Evolutionary conservation across 2,113 vertebrate genomes (phyloP), one percentile per base, ranked within the genome.

Genomic region (Pachypanchax playfairii): DNA sequence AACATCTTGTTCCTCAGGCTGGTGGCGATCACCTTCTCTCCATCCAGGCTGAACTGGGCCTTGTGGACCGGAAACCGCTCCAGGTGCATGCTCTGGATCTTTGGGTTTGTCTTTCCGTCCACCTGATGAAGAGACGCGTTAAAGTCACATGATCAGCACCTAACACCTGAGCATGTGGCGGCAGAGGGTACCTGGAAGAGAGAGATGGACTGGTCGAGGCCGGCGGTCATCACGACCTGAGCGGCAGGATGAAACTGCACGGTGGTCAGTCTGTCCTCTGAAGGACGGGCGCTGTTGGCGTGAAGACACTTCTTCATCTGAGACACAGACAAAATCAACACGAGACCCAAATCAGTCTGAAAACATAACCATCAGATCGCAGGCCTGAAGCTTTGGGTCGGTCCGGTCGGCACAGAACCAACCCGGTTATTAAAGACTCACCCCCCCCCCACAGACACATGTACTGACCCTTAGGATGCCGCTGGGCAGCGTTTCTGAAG

Each of bases 31-130:
- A 99, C 91, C 46, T 90, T 87, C 38, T 96, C 93, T 2, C 97
- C 97, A 44, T 94, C 91, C 8, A 79, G 60, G 61, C 91, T 97
- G 85, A 99, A 99, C 42, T 14, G 73, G 26, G 97, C 95, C 28
- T 90, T 94, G 76, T 92, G 92, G 55, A 99, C 76, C 0, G 96
- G 96, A 89, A 97, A 99, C 0, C 80, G 87, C 66, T 99, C 94
- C 72, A 99, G 88, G 86, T 94, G 92, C 66, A 99, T 92, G 77
- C 94, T 98, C 86, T 98, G 96, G 85, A 99, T 98, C 91, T 92
- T 94, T 0, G 94, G 93, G 85, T 99, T 99, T 5, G 77, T 93
- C 90, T 94, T 91, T 5, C 95, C 96, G 9, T 99, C 97, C 55
- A 98, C 96, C 97, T 99, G 84, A 5, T 6, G 48, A 35, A 1